Evolutionary conservation across 2,113 vertebrate genomes (phyloP).

Genomic region (Oenanthe oenanthe): DNA sequence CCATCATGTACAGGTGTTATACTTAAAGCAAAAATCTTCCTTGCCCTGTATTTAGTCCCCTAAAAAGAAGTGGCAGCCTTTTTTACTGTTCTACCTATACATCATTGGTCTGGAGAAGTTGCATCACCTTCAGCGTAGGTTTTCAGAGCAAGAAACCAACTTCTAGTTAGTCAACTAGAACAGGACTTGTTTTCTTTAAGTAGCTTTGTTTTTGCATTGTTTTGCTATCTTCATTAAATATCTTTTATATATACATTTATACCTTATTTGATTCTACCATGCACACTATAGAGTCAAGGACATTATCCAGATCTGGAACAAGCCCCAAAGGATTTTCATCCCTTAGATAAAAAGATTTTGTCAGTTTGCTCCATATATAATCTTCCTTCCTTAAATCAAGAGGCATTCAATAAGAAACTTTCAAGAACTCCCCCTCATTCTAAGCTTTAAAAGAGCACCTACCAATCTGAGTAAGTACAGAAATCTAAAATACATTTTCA

Average conservation of each 20-base stretch:
- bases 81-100: background rate
- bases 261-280: background rate
- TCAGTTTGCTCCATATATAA: background rate
- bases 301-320: background rate
- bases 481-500: background rate
- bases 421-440: background rate
- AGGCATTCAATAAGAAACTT: background rate
- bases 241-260: background rate
- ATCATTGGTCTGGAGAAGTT: background rate
- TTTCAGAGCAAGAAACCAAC: background rate
- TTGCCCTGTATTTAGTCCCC: background rate
- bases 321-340: background rate
- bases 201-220: background rate
- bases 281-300: too few species aligned
- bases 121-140: background rate
- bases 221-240: background rate
- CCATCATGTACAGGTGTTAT: background rate
- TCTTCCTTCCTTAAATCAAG: background rate
- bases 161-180: background rate
- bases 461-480: background rate
- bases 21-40: background rate
- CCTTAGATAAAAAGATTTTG: background rate
- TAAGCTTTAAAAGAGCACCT: background rate
- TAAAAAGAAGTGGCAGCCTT: background rate
- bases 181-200: background rate